phyloP scores from a whole-genome alignment of 1,140 invertebrate species.

The Drosophila repleta region DNA sequence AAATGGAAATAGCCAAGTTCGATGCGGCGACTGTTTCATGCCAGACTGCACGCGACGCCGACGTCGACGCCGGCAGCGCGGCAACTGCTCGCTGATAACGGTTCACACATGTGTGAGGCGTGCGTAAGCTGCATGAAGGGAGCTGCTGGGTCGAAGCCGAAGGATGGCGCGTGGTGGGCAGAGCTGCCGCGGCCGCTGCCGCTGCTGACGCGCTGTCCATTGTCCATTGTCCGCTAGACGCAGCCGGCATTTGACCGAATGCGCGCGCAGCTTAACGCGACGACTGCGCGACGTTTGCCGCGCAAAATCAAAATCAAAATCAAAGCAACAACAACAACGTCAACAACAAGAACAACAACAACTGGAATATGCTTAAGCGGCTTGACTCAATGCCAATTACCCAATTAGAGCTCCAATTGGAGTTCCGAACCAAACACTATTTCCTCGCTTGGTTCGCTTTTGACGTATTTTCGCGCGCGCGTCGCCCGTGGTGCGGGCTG shows the following conservation, averaged over 20 bases:
- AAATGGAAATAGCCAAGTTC: slow-evolving; percentile 54
- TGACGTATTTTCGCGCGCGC: slow-evolving; percentile 19
- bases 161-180: slow-evolving; percentile 4
- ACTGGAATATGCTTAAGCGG: neutral
- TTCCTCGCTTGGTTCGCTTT: neutral
- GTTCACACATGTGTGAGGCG: slow-evolving; percentile 37
- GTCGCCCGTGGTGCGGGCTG: slow-evolving; percentile 11
- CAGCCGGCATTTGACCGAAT: slow-evolving; percentile 30
- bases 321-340: slow-evolving; percentile 14
- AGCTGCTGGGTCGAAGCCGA: neutral
- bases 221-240: slow-evolving; percentile 29
- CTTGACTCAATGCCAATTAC: slow-evolving; percentile 3
- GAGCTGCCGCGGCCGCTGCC: neutral
- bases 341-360: slow-evolving; percentile 21
- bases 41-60: slow-evolving; percentile 22
- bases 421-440: slow-evolving; percentile 3
- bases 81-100: slow-evolving; percentile 27
- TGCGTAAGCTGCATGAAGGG: neutral
- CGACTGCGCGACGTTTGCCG: slow-evolving; percentile 41
- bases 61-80: slow-evolving; percentile 13
- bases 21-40: slow-evolving; percentile 46
- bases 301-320: slow-evolving; percentile 21
- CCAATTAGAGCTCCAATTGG: slow-evolving; percentile 6
- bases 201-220: slow-evolving; percentile 14
- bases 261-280: slow-evolving; percentile 54